phyloP scores from a whole-genome alignment of 1,140 invertebrate genomes.

The Hyles euphorbiae region DNA sequence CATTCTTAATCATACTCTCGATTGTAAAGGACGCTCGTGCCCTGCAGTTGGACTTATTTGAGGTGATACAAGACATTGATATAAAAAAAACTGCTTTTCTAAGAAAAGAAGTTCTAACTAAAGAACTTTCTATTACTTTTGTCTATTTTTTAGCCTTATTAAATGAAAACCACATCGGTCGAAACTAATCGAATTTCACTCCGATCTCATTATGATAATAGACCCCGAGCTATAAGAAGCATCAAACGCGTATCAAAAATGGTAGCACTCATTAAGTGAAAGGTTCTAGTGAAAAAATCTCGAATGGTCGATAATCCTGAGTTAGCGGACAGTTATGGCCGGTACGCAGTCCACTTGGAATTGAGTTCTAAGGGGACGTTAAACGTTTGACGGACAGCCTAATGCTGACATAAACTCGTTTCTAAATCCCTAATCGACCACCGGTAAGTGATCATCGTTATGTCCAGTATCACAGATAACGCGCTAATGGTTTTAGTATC shows the following conservation, averaged over 20 bases:
- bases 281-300: slow-evolving; percentile 26
- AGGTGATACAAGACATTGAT: no score
- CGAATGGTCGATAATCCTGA: slow-evolving; percentile 28
- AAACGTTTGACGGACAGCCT: neutral
- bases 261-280: slow-evolving; percentile 26
- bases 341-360: slow-evolving; percentile 22
- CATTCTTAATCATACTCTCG: no score
- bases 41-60: no score
- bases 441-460: neutral
- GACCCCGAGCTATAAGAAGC: slow-evolving; percentile 14
- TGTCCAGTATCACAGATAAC: neutral
- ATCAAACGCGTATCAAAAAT: slow-evolving; percentile 22
- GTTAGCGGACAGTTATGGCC: slow-evolving; percentile 31
- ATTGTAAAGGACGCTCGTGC: no score
- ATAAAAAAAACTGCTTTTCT: no score
- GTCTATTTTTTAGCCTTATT: no score
- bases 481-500: neutral
- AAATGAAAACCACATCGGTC: no score
- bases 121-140: no score
- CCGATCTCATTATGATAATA: no score
- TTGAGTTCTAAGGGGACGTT: slow-evolving; percentile 24
- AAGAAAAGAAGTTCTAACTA: no score
- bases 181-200: no score
- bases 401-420: slow-evolving; percentile 23
- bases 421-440: slow-evolving; percentile 25